Conservation (phyloP, 30 jellyfish, hydroid and myxozoan genomes). For the Turritopsis dohrnii region DNA sequence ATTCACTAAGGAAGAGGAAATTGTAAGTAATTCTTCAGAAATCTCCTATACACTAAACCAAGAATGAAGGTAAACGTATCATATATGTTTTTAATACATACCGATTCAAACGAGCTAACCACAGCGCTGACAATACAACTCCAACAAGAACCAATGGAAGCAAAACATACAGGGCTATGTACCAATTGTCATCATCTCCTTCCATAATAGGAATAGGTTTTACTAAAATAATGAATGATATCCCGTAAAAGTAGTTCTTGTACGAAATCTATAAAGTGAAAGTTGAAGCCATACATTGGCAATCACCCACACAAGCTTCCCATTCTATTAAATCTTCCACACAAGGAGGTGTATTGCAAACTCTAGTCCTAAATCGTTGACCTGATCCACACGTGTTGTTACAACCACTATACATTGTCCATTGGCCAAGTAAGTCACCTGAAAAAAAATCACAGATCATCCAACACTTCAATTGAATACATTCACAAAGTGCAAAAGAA, state of each 20-base stretch:
- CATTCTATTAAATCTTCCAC: background rate
- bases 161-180: conserved; percentile 19
- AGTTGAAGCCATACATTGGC: background rate
- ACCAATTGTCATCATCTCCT: background rate
- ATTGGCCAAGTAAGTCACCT: conserved; percentile 1
- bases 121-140: background rate
- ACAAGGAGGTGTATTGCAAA: background rate
- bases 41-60: too few relatives aligned
- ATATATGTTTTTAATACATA: background rate
- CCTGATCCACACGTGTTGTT: conserved; percentile 26
- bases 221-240: background rate
- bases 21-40: background rate
- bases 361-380: conserved; percentile 7
- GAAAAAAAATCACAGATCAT: background rate
- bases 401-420: conserved; percentile 27
- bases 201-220: conserved; percentile 9
- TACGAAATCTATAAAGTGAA: background rate
- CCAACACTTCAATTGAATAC: background rate
- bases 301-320: conserved; percentile 12
- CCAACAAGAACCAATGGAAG: background rate
- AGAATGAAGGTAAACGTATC: too few relatives aligned
- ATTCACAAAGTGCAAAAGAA: too few relatives aligned
- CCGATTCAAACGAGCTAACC: conserved; percentile 14
- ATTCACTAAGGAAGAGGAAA: background rate
- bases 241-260: background rate